phyloP scores from a whole-genome alignment of 2,797 vertebrate species.

The Gallirallus australis region DNA sequence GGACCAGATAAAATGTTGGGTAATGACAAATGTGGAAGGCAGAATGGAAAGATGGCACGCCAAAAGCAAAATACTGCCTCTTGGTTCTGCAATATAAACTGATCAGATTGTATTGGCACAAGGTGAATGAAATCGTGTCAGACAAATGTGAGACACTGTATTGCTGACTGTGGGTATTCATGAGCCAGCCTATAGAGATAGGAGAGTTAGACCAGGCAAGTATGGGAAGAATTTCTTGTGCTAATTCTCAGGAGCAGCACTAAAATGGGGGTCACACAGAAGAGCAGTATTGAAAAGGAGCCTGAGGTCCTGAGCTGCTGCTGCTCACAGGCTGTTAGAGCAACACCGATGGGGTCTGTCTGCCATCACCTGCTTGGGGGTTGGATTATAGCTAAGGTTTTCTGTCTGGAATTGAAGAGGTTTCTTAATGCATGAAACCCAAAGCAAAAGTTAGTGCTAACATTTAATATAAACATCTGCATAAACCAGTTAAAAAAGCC shows the following conservation, averaged over 20 bases:
- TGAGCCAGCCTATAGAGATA: not conserved
- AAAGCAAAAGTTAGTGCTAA: not conserved
- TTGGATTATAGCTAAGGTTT: not conserved
- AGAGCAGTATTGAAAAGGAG: not conserved
- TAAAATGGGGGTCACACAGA: not conserved
- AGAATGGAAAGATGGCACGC: not conserved
- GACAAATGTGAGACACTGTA: not conserved
- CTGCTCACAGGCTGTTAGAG: rapidly evolving
- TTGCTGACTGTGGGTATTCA: not conserved
- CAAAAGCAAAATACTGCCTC: not conserved
- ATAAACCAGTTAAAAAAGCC: not conserved
- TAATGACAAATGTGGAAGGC: not conserved
- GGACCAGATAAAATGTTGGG: not conserved
- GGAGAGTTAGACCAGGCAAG: not conserved
- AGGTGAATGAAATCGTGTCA: not conserved
- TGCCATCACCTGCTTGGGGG: not conserved
- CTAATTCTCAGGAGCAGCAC: not conserved
- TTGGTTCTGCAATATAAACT: not conserved
- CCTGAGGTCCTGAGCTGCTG: not conserved
- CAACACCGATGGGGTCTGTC: not conserved
- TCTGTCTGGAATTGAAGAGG: not conserved
- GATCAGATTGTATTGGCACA: not conserved
- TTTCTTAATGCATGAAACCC: not conserved
- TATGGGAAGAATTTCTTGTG: not conserved
- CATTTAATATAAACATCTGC: not conserved